Evolutionary conservation across 1,140 invertebrate genomes (phyloP).

Genomic region (Drosophila athabasca): DNA sequence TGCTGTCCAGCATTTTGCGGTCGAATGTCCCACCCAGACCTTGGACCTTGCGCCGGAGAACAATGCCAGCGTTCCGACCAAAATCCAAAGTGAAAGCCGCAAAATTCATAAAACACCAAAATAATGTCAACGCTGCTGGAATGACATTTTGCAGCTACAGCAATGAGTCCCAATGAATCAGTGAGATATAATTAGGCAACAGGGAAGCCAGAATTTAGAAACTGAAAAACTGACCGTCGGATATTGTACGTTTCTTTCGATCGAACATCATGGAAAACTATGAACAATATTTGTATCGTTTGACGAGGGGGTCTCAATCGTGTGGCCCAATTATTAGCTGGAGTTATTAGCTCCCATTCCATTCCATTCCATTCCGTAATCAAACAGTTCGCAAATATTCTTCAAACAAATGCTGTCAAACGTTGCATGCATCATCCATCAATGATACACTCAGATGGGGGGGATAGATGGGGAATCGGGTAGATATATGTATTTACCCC

Average conservation of each 20-base stretch:
- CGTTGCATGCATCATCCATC: neutral
- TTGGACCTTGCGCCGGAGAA: constrained; percentile 5
- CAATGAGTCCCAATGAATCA: constrained; percentile 25
- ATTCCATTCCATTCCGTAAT: too few relatives aligned
- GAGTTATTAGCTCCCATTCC: too few relatives aligned
- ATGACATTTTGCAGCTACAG: neutral
- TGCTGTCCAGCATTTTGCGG: constrained; percentile 63
- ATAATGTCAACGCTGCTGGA: constrained; percentile 30
- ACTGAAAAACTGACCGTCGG: too few relatives aligned
- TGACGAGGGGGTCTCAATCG: too few relatives aligned
- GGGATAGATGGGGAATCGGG: too few relatives aligned
- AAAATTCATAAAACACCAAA: constrained; percentile 49
- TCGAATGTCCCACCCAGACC: constrained; percentile 50
- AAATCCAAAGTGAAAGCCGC: constrained; percentile 26
- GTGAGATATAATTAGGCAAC: constrained; percentile 41
- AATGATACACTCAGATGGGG: too few relatives aligned
- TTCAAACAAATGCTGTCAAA: constrained; percentile 23
- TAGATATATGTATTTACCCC: constrained; percentile 11
- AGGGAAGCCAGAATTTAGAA: too few relatives aligned
- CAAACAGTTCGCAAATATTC: constrained; percentile 42
- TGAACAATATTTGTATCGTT: too few relatives aligned
- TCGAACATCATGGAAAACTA: too few relatives aligned
- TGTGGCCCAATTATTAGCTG: too few relatives aligned
- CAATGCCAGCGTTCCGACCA: constrained; percentile 32
- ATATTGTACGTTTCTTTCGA: too few relatives aligned